A percentile compares a stretch with the other conserved stretches of the same genome.
Evolutionary conservation across 2,888 invertebrate genomes (phyloP).

Genomic region (Heliconius erato): DNA sequence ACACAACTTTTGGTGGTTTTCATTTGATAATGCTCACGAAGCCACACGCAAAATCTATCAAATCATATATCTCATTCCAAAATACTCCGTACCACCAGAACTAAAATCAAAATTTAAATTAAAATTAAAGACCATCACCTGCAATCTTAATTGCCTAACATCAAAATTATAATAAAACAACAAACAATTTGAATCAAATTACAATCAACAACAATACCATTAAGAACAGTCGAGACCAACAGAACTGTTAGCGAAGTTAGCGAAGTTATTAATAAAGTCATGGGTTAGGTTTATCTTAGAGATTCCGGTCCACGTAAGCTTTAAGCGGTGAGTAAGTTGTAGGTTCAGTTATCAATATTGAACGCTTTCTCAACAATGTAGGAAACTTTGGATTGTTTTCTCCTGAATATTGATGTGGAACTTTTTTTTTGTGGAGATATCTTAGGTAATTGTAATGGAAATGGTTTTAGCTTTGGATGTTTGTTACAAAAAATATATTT

Average conservation of each 20-base stretch:
- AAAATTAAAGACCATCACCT: too few relatives aligned
- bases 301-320: constrained; percentile 27
- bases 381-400: constrained; percentile 22
- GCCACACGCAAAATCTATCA: too few relatives aligned
- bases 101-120: too few relatives aligned
- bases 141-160: neutral
- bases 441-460: neutral
- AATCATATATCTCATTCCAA: too few relatives aligned
- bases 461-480: neutral
- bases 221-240: constrained; percentile 5
- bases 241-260: constrained; percentile 21
- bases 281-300: constrained; percentile 26
- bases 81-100: too few relatives aligned
- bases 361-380: constrained; percentile 20
- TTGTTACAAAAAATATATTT: too few relatives aligned
- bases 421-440: neutral
- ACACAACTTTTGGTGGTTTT: too few relatives aligned
- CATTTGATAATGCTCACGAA: too few relatives aligned
- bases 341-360: constrained; percentile 25
- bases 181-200: neutral
- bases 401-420: constrained; percentile 9
- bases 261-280: constrained; percentile 35
- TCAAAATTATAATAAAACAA: neutral
- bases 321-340: constrained; percentile 25
- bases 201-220: constrained; percentile 3